Percentiles rank a stretch among this genome's conserved stretches.
phyloP scores from a whole-genome alignment of 2,797 vertebrate genomes.

The Eleutherodactylus coqui region DNA sequence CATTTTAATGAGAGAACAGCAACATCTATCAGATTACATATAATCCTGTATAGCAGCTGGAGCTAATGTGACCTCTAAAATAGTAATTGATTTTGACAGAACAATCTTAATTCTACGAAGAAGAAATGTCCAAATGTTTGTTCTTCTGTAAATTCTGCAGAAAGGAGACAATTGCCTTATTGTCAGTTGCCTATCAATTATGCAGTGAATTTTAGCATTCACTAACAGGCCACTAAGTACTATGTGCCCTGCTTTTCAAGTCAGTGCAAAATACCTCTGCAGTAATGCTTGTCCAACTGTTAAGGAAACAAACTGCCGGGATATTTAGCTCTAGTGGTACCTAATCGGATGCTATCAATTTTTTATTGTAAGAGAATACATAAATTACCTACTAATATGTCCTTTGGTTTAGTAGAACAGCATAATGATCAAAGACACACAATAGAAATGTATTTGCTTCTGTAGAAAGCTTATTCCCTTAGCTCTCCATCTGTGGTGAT shows the following conservation, averaged over 20 bases:
- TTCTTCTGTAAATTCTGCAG: neutral
- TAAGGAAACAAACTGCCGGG: constrained; percentile 73
- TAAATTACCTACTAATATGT: constrained; percentile 83
- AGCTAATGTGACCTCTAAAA: neutral
- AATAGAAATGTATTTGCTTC: constrained; percentile 78
- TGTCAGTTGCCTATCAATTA: constrained; percentile 39
- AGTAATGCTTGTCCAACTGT: constrained; percentile 67
- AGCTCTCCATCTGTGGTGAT: constrained; percentile 72
- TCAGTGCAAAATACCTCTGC: constrained; percentile 62
- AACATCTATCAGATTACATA: neutral
- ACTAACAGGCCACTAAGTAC: constrained; percentile 37
- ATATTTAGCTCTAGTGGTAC: constrained; percentile 72
- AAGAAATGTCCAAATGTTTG: neutral
- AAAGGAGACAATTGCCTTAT: constrained; percentile 24
- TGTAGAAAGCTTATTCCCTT: constrained; percentile 70
- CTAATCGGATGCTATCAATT: constrained; percentile 77
- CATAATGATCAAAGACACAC: constrained; percentile 79
- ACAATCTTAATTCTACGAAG: neutral
- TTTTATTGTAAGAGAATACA: constrained; percentile 78
- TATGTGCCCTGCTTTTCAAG: constrained; percentile 57
- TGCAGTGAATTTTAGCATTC: constrained; percentile 50
- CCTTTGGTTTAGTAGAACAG: constrained; percentile 77
- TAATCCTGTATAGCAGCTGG: neutral
- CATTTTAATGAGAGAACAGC: neutral
- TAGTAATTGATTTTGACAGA: neutral